Percentiles rank a stretch among this genome's conserved stretches.
Conservation (phyloP, 2,888 invertebrate species). For the Drosophila emarginata region DNA sequence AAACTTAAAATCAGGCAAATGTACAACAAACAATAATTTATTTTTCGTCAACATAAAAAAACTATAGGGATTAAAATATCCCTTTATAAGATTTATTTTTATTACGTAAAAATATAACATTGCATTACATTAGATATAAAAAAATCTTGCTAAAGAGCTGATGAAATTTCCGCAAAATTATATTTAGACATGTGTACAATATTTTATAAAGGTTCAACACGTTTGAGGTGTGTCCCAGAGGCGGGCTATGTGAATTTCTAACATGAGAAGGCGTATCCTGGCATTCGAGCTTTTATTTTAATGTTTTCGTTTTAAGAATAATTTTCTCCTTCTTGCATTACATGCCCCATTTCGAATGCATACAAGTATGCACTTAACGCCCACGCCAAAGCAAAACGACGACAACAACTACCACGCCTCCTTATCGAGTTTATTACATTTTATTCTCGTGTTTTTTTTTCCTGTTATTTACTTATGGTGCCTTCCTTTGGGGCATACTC, state of each 20-base stretch:
- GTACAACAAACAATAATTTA: no score
- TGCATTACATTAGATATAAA: neutral
- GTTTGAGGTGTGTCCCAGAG: slow-evolving; percentile 13
- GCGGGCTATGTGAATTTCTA: neutral
- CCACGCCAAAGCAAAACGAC: slow-evolving; percentile 31
- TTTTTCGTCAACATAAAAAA: no score
- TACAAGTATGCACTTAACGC: slow-evolving; percentile 46
- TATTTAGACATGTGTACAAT: neutral
- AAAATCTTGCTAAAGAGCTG: neutral
- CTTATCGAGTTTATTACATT: slow-evolving; percentile 45
- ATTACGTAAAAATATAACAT: neutral
- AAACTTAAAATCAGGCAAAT: no score
- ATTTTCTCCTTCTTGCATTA: slow-evolving; percentile 40
- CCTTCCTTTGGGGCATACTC: slow-evolving; percentile 17
- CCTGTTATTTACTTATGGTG: neutral
- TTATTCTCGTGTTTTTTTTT: slow-evolving; percentile 31
- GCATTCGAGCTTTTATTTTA: slow-evolving; percentile 46
- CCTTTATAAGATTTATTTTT: neutral
- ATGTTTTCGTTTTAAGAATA: slow-evolving; percentile 42
- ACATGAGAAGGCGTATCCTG: slow-evolving; percentile 49
- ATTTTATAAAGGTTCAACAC: neutral
- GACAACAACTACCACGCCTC: slow-evolving; percentile 17
- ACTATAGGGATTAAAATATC: no score
- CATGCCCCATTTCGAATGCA: slow-evolving; percentile 20
- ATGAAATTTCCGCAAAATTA: neutral